Evolutionary conservation across 2,888 invertebrate genomes (phyloP).

Genomic region (Esperia sulphurella): DNA sequence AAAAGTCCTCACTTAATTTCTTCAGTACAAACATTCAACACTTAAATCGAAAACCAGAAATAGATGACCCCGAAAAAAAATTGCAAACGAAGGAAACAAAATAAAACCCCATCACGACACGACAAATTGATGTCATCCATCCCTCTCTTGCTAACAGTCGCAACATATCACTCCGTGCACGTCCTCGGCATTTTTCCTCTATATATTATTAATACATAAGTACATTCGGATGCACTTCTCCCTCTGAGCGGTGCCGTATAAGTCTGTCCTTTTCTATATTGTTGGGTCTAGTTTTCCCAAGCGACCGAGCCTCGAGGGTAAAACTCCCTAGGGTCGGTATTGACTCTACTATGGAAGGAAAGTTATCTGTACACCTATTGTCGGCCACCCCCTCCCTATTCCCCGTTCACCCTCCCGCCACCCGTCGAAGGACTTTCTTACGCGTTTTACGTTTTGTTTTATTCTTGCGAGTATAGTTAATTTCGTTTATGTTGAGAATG

Average conservation of each 20-base stretch:
- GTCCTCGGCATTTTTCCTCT: slow-evolving; percentile 78
- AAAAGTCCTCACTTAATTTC: not conserved
- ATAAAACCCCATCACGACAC: slow-evolving; percentile 79
- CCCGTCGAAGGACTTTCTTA: slow-evolving; percentile 66
- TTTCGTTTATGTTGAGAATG: slow-evolving; percentile 11
- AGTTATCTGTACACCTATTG: slow-evolving; percentile 79
- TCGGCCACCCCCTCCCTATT: slow-evolving; percentile 52
- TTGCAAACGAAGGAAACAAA: slow-evolving; percentile 69
- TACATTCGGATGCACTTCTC: slow-evolving; percentile 63
- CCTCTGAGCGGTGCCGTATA: slow-evolving; percentile 40
- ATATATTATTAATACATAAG: slow-evolving; percentile 79
- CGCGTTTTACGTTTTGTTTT: slow-evolving; percentile 76
- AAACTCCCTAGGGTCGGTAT: slow-evolving; percentile 78
- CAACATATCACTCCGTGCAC: slow-evolving; percentile 76
- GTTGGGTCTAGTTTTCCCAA: slow-evolving; percentile 80
- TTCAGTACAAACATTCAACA: slow-evolving; percentile 12
- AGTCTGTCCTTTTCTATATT: slow-evolving; percentile 73
- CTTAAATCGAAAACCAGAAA: slow-evolving; percentile 33
- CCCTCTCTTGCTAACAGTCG: slow-evolving; percentile 76
- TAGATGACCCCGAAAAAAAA: slow-evolving; percentile 35
- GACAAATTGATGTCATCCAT: slow-evolving; percentile 78
- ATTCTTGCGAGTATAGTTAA: slow-evolving; percentile 26
- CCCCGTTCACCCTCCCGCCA: slow-evolving; percentile 40
- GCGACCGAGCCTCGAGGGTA: slow-evolving; percentile 77
- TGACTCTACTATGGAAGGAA: slow-evolving; percentile 78